Percentiles rank a stretch among this genome's conserved stretches.
These are phyloP conservation scores for Drosophila setosimentum DNA, from an alignment of 2,888 invertebrate species.

Conservation along the genomic window DNA sequence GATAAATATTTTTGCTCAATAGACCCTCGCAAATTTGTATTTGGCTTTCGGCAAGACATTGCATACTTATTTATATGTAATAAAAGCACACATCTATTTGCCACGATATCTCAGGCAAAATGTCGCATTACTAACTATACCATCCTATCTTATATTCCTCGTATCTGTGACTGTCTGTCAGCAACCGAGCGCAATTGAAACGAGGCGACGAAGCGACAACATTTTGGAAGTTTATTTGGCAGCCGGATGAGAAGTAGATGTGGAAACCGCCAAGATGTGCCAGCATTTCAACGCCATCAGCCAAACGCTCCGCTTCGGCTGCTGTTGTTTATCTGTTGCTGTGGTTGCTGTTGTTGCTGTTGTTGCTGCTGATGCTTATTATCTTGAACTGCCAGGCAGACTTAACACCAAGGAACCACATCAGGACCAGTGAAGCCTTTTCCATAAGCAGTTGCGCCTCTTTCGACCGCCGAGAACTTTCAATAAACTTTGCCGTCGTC, in stretches of 20 bases:
- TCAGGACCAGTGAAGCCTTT: slow-evolving; percentile 47
- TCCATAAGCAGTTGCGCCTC: slow-evolving; percentile 44
- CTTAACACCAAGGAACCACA: slow-evolving; percentile 24
- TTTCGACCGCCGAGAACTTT: slow-evolving; percentile 51
- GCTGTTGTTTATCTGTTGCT: slow-evolving; percentile 53
- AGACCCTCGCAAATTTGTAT: slow-evolving; percentile 17
- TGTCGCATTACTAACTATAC: slow-evolving; percentile 42
- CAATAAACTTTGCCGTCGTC: slow-evolving; percentile 68
- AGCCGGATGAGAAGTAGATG: slow-evolving; percentile 44
- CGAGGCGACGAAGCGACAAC: slow-evolving; percentile 74
- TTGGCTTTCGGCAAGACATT: background rate
- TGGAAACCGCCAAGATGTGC: slow-evolving; percentile 52
- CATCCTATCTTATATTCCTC: slow-evolving; percentile 19
- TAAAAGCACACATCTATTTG: slow-evolving; percentile 30
- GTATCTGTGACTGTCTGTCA: slow-evolving; percentile 61
- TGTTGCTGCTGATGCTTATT: slow-evolving; percentile 60
- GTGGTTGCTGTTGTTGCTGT: slow-evolving; percentile 18
- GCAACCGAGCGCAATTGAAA: slow-evolving; percentile 51
- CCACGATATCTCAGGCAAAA: slow-evolving; percentile 25
- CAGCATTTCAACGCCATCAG: slow-evolving; percentile 62
- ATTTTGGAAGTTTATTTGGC: slow-evolving; percentile 78
- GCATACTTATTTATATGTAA: slow-evolving; percentile 40
- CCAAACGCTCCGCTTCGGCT: slow-evolving; percentile 21
- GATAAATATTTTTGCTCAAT: background rate
- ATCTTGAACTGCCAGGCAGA: slow-evolving; percentile 53